A percentile compares a stretch with the other conserved stretches of the same genome.
These are phyloP conservation scores for Cyrtorhinus lividipennis DNA, from an alignment of 1,140 invertebrate genomes.

Conservation along the genomic window DNA sequence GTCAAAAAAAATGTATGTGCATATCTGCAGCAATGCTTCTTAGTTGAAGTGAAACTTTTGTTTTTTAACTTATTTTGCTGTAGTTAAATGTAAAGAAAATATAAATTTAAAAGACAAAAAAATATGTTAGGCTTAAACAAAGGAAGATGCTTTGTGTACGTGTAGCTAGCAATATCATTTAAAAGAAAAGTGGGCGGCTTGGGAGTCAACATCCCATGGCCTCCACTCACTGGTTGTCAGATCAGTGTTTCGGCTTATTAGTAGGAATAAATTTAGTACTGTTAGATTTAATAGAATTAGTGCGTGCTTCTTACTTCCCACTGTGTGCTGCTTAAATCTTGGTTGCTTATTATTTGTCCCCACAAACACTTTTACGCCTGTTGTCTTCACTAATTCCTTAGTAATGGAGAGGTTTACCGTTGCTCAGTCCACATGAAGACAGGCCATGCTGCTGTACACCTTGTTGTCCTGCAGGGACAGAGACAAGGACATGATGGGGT, in stretches of 20 bases:
- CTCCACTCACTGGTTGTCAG: background rate
- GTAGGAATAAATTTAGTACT: background rate
- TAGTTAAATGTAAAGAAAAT: background rate
- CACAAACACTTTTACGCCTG: too few relatives aligned
- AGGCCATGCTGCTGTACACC: too few relatives aligned
- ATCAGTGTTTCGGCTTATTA: background rate
- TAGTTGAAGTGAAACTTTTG: background rate
- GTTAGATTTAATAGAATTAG: background rate
- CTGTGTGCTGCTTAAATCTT: too few relatives aligned
- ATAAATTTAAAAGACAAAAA: conserved; percentile 4
- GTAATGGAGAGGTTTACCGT: too few relatives aligned
- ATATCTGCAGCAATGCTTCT: background rate
- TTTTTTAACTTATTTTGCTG: background rate
- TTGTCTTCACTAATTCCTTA: too few relatives aligned
- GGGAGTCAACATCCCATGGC: background rate
- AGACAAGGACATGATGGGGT: too few relatives aligned
- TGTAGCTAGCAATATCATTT: conserved; percentile 13
- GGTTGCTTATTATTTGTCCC: too few relatives aligned
- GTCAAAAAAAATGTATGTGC: too few relatives aligned
- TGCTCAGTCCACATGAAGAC: too few relatives aligned
- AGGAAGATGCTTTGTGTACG: conserved; percentile 15
- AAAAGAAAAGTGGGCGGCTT: background rate
- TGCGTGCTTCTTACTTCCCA: background rate
- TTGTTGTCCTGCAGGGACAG: too few relatives aligned
- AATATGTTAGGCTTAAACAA: conserved; percentile 15